Evolutionary conservation across 2,797 vertebrate genomes (phyloP).

Genomic region (Lates japonicus): DNA sequence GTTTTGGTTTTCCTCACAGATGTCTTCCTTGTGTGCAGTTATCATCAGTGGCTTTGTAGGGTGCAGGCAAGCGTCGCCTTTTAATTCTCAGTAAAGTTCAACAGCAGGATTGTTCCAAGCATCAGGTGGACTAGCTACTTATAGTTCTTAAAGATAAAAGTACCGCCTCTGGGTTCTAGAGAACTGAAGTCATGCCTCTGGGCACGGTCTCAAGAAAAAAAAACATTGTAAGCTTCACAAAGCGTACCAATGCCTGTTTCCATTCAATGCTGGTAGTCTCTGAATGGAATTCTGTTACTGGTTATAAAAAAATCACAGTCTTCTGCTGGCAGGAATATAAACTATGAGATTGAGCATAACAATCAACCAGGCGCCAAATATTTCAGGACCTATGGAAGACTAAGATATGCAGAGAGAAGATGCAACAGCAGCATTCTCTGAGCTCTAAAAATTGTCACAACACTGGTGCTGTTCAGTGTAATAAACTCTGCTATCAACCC

Average conservation of each 20-base stretch:
- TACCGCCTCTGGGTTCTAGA: slow-evolving; percentile 17
- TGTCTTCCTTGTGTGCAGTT: slow-evolving; percentile 36
- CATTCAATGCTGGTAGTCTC: slow-evolving; percentile 17
- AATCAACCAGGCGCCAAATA: slow-evolving; percentile 31
- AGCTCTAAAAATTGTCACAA: slow-evolving; percentile 50
- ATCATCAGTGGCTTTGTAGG: slow-evolving; percentile 27
- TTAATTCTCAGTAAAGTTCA: slow-evolving; percentile 51
- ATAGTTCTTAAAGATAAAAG: slow-evolving; percentile 31
- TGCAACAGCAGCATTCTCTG: slow-evolving; percentile 43
- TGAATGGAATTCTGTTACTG: slow-evolving; percentile 42
- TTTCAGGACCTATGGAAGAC: slow-evolving; percentile 23
- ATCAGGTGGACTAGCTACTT: too few relatives aligned
- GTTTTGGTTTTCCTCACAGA: slow-evolving; percentile 28
- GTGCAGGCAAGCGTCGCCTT: slow-evolving; percentile 32
- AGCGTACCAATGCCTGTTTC: too few relatives aligned
- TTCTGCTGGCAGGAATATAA: slow-evolving; percentile 18
- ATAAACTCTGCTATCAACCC: slow-evolving; percentile 57
- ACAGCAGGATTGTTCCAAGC: slow-evolving; percentile 22
- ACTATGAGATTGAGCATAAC: slow-evolving; percentile 1
- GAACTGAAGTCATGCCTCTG: slow-evolving; percentile 45
- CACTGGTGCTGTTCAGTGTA: slow-evolving; percentile 40
- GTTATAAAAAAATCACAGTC: neutral
- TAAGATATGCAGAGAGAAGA: slow-evolving; percentile 43
- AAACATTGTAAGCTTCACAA: slow-evolving; percentile 18
- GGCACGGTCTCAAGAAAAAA: slow-evolving; percentile 32